Percentiles rank a stretch among this genome's conserved stretches.
These are phyloP conservation scores for Oryzaephilus surinamensis DNA, from an alignment of 1,140 invertebrate species.

Conservation along the genomic window DNA sequence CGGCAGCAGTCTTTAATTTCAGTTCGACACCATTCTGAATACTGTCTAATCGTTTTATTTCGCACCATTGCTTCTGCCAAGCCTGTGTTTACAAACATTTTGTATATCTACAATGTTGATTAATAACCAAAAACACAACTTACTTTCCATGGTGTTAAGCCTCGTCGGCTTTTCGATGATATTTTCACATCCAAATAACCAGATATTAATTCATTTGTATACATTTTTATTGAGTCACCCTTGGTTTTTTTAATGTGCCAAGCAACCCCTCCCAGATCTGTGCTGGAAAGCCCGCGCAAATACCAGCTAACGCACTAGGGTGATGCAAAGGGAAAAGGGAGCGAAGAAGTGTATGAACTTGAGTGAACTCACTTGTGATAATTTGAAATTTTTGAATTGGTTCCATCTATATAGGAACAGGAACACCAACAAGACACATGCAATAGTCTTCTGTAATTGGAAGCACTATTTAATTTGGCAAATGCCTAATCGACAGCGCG, in stretches of 20 bases:
- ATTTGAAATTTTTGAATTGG: too few species aligned
- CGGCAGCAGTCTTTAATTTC: conserved; percentile 25
- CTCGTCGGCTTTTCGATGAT: conserved; percentile 25
- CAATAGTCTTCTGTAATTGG: too few species aligned
- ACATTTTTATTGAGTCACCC: neutral
- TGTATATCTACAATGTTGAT: neutral
- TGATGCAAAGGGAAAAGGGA: too few species aligned
- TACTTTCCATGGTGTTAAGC: conserved; percentile 32
- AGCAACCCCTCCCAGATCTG: conserved; percentile 9
- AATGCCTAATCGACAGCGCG: too few species aligned
- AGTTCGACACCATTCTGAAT: conserved; percentile 29
- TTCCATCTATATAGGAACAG: too few species aligned
- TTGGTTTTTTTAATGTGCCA: neutral
- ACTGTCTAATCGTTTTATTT: conserved; percentile 25
- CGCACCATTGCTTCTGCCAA: conserved; percentile 33
- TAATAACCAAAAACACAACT: conserved; percentile 7
- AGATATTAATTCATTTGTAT: conserved; percentile 12
- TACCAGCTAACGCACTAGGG: too few species aligned
- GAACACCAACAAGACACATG: too few species aligned
- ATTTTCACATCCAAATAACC: conserved; percentile 34
- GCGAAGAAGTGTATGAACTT: too few species aligned
- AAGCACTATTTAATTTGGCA: too few species aligned
- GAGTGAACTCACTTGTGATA: too few species aligned
- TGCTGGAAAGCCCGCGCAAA: conserved; percentile 8
- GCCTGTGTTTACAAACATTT: conserved; percentile 17